Percentiles rank a stretch among this genome's conserved stretches.
Conservation (phyloP, 2,113 vertebrate species). For the Dinomys branickii region DNA sequence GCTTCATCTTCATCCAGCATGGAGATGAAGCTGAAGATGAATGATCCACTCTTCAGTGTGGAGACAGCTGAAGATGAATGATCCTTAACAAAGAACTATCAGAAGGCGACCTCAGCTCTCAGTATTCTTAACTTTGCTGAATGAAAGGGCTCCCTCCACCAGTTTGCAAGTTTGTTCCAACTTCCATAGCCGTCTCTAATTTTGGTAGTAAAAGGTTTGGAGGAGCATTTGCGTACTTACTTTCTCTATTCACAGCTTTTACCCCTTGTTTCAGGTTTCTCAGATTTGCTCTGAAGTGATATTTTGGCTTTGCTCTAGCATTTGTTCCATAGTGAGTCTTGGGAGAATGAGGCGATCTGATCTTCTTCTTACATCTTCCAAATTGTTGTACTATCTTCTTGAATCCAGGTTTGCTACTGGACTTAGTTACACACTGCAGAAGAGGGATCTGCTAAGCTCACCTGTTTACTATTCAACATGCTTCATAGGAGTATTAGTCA, state of each 20-base stretch:
- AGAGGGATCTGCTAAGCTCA: too few relatives aligned
- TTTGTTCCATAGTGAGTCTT: not conserved
- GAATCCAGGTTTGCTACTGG: too few relatives aligned
- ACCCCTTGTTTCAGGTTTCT: not conserved
- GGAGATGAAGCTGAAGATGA: not conserved
- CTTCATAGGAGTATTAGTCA: too few relatives aligned
- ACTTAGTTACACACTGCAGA: too few relatives aligned
- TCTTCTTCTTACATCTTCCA: not conserved
- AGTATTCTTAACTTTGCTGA: not conserved
- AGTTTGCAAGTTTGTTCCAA: not conserved
- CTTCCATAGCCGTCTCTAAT: not conserved
- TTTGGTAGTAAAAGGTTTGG: not conserved
- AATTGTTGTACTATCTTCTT: not conserved
- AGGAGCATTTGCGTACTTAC: not conserved
- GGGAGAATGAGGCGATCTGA: not conserved
- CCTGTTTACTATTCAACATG: too few relatives aligned
- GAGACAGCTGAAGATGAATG: not conserved
- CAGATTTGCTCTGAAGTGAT: not conserved
- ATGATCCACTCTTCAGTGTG: fast-evolving
- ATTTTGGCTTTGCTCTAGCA: not conserved
- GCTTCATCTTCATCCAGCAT: not conserved
- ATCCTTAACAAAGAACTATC: not conserved
- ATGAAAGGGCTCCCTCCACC: not conserved
- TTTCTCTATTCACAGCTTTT: not conserved
- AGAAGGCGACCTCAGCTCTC: not conserved